phyloP scores from a whole-genome alignment of 1,140 invertebrate genomes.

The Chironomus striatipennis region DNA sequence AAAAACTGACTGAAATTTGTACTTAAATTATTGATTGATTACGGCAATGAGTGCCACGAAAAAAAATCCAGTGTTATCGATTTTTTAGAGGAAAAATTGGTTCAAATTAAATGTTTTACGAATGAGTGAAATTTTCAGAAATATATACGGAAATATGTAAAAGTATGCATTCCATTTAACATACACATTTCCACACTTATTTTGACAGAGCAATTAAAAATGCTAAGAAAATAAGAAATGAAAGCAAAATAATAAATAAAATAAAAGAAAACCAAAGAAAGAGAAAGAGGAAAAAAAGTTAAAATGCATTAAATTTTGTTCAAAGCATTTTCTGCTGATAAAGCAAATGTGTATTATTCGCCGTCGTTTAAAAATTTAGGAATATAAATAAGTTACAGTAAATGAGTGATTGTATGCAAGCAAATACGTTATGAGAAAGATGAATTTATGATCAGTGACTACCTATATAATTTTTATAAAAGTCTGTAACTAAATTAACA shows the following conservation, averaged over 20 bases:
- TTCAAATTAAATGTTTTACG: too few species aligned
- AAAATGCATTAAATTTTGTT: background rate
- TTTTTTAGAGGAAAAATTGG: too few species aligned
- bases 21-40: too few species aligned
- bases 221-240: background rate
- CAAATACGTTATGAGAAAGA: background rate
- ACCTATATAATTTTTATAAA: slow-evolving; percentile 10
- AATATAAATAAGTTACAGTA: background rate
- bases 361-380: background rate
- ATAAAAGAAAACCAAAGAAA: background rate
- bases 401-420: background rate
- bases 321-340: slow-evolving; percentile 4
- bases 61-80: too few species aligned
- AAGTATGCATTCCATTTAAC: background rate
- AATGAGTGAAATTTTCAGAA: background rate
- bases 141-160: slow-evolving; percentile 11
- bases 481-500: background rate
- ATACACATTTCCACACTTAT: slow-evolving; percentile 8
- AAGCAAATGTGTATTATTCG: slow-evolving; percentile 7
- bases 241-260: too few species aligned
- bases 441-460: slow-evolving; percentile 2
- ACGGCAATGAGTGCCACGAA: too few species aligned
- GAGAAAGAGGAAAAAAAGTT: background rate
- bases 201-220: slow-evolving; percentile 14
- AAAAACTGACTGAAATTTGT: too few species aligned